Evolutionary conservation across 1,140 invertebrate species (phyloP), one percentile per base, ranked within the genome.

Genomic region (Drosophila asahinai): DNA sequence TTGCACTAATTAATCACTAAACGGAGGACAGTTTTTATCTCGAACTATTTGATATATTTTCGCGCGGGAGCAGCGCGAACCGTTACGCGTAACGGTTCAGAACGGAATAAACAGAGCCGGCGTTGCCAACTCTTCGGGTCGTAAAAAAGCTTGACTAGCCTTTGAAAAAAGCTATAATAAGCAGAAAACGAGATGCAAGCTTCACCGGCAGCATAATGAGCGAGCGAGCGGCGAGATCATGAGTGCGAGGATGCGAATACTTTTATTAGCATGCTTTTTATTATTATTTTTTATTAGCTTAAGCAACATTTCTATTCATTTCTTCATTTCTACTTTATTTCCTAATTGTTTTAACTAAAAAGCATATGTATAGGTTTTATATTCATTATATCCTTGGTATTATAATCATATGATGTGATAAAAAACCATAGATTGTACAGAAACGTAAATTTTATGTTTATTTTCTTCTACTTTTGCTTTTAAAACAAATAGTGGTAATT

Each of bases 81-180:
- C 77, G 70, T 59, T 58, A 45, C 49, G 58, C 30, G 47, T 77
- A 87, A 89, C 80, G 77, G 80, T 66, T 59, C 58, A 74, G 17
- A 80, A 70, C 60, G 60, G 64, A 86, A 77, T 82, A 65, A 82
- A 79, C 75, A 49, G 49, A 30, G 27, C 27, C 27, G 6, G 27
- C 27, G 27, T 30, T 30, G 27, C 27, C 27, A 30, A 30, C 27
- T 30, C 27, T 30, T 30, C 27, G 27, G 27, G 27, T 30, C 27
- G 27, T 30, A 30, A 30, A 30, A 30, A 30, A 30, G 27, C 27
- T 30, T 30, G 6, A 30, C 27, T 30, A 30, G 27, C 27, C 27
- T 30, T 30, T 30, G 27, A 5, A 30, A 30, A 27, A 30, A 30
- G 27, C 25, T 27, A 27, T 27, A 86, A 72, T 82, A 65, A 82